A percentile compares a stretch with the other conserved stretches of the same genome.
phyloP scores from a whole-genome alignment of 2,797 vertebrate species.

The Pseudochromis fuscus region DNA sequence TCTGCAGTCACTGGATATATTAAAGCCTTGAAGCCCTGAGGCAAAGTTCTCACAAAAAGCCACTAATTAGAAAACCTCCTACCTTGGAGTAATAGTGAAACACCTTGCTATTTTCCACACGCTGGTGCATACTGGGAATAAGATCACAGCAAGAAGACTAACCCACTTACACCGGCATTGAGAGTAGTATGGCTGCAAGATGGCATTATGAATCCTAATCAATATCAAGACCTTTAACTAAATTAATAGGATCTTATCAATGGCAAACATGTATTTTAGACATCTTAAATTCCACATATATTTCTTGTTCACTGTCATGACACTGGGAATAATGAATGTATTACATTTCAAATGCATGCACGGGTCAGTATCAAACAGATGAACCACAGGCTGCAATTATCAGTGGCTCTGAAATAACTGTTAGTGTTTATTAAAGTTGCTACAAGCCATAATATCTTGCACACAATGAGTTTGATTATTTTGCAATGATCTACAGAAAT shows the following conservation, averaged over 20 bases:
- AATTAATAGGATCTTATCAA: background rate
- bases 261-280: background rate
- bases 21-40: slow-evolving; percentile 32
- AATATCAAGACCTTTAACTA: background rate
- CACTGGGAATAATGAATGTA: slow-evolving; percentile 11
- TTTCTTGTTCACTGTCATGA: slow-evolving; percentile 1
- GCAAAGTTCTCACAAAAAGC: slow-evolving; percentile 53
- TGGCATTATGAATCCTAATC: background rate
- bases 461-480: slow-evolving; percentile 5
- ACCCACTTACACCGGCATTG: slow-evolving; percentile 59
- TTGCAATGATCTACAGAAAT: too few species aligned
- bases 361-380: background rate
- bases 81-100: slow-evolving; percentile 50
- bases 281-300: background rate
- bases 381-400: too few species aligned
- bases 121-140: slow-evolving; percentile 43
- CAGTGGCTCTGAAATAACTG: background rate
- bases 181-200: slow-evolving; percentile 27
- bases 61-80: slow-evolving; percentile 61
- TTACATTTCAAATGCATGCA: too few species aligned
- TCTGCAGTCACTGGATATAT: slow-evolving; percentile 23
- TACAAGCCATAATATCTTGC: background rate
- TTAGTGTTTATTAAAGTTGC: background rate
- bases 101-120: slow-evolving; percentile 47
- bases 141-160: slow-evolving; percentile 55